phyloP scores from a whole-genome alignment of 2,797 vertebrate genomes.

The Rhinella marina region DNA sequence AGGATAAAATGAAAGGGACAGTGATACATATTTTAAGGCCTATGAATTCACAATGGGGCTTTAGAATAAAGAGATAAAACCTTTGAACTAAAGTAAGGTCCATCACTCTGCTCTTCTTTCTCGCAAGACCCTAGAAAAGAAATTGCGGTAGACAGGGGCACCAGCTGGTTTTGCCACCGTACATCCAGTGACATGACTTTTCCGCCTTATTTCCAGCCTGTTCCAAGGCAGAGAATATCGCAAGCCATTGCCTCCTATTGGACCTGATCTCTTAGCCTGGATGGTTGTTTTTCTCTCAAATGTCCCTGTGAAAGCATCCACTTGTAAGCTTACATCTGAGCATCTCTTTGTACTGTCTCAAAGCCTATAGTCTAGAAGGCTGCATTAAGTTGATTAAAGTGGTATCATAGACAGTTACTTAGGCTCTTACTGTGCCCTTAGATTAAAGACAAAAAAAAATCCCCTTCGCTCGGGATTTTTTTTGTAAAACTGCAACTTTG shows the following conservation, averaged over 20 bases:
- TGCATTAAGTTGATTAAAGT: constrained; percentile 99
- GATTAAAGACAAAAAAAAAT: constrained; percentile 89
- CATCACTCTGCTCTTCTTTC: constrained; percentile 86
- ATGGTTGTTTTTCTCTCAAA: constrained; percentile 73
- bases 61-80: constrained; percentile 97
- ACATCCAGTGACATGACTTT: constrained; percentile 66
- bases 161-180: constrained; percentile 76
- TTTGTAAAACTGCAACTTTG: constrained; percentile 84
- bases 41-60: constrained; percentile 94
- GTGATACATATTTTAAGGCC: constrained; percentile 99
- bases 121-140: constrained; percentile 86
- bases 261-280: constrained; percentile 71
- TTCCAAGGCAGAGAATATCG: constrained; percentile 64
- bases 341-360: constrained; percentile 88
- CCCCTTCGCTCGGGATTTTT: constrained; percentile 77
- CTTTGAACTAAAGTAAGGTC: constrained; percentile 99
- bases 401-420: constrained; percentile 78
- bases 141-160: constrained; percentile 75
- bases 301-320: constrained; percentile 81
- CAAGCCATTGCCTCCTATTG: constrained; percentile 72
- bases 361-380: constrained; percentile 80
- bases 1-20: constrained; percentile 97
- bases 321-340: constrained; percentile 82
- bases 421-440: constrained; percentile 85
- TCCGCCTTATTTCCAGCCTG: constrained; percentile 67